phyloP scores from a whole-genome alignment of 2,888 invertebrate species.

The Drosophila monieri region DNA sequence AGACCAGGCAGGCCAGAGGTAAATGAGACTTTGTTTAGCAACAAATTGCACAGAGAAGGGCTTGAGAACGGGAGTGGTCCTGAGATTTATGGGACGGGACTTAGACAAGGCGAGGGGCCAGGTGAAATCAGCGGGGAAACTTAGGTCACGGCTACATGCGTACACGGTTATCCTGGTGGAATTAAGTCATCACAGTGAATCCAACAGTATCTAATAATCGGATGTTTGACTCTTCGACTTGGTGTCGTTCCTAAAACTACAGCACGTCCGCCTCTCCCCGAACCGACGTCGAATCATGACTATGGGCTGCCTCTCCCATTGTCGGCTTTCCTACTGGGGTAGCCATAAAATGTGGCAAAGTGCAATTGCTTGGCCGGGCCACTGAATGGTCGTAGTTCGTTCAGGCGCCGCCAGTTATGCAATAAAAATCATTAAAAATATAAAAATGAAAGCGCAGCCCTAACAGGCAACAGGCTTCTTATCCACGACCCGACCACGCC shows the following conservation, averaged over 20 bases:
- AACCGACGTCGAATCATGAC: constrained; percentile 25
- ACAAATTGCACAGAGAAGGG: constrained; percentile 52
- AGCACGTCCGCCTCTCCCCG: background rate
- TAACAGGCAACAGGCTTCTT: constrained; percentile 59
- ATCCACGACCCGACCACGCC: background rate
- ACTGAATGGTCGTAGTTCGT: constrained; percentile 28
- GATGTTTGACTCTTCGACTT: constrained; percentile 7
- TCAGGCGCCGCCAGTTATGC: constrained; percentile 63
- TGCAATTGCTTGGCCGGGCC: constrained; percentile 70
- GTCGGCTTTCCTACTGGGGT: constrained; percentile 15
- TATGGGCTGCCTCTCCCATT: constrained; percentile 11
- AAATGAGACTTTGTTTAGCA: constrained; percentile 41
- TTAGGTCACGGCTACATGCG: background rate
- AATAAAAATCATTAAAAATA: constrained; percentile 80
- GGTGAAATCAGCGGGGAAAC: background rate
- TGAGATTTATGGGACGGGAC: constrained; percentile 50
- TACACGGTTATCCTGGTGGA: constrained; percentile 18
- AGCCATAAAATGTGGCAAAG: constrained; percentile 78
- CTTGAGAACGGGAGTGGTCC: constrained; percentile 35
- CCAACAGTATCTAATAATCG: background rate
- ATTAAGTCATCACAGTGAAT: constrained; percentile 11
- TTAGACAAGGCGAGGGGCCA: background rate
- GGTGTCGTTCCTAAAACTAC: background rate
- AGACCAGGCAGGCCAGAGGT: constrained; percentile 7
- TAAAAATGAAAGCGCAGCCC: constrained; percentile 71